Evolutionary conservation across 1,140 invertebrate species (phyloP).

Genomic region (Meteorus sp.): DNA sequence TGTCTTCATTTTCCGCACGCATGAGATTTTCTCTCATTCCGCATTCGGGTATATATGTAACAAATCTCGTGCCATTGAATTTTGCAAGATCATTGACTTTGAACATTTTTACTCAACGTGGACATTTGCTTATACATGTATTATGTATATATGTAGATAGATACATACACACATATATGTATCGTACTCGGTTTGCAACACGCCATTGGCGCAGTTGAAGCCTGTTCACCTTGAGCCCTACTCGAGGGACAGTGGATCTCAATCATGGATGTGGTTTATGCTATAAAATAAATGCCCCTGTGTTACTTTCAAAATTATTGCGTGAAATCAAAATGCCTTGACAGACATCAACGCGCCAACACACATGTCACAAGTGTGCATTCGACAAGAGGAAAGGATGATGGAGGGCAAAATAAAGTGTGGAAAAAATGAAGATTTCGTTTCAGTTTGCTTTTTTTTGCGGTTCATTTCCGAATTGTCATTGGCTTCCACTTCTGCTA

Average conservation of each 20-base stretch:
- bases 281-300: too few relatives aligned
- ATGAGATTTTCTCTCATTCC: neutral
- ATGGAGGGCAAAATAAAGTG: too few relatives aligned
- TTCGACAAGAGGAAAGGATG: too few relatives aligned
- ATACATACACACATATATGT: constrained; percentile 28
- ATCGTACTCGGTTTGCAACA: constrained; percentile 37
- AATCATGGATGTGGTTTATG: too few relatives aligned
- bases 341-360: too few relatives aligned
- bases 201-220: constrained; percentile 52
- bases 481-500: too few relatives aligned
- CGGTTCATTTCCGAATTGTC: neutral
- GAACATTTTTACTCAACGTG: too few relatives aligned
- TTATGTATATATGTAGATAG: constrained; percentile 5
- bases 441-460: neutral
- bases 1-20: too few relatives aligned
- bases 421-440: neutral
- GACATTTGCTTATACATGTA: too few relatives aligned
- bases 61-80: constrained; percentile 11
- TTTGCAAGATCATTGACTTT: constrained; percentile 10
- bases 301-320: neutral
- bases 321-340: neutral
- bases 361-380: too few relatives aligned
- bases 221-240: constrained; percentile 57
- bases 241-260: constrained; percentile 49
- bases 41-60: too few relatives aligned